These are phyloP conservation scores for Pomatostomus ruficeps DNA, from an alignment of 2,113 vertebrate genomes.

Conservation along the genomic window DNA sequence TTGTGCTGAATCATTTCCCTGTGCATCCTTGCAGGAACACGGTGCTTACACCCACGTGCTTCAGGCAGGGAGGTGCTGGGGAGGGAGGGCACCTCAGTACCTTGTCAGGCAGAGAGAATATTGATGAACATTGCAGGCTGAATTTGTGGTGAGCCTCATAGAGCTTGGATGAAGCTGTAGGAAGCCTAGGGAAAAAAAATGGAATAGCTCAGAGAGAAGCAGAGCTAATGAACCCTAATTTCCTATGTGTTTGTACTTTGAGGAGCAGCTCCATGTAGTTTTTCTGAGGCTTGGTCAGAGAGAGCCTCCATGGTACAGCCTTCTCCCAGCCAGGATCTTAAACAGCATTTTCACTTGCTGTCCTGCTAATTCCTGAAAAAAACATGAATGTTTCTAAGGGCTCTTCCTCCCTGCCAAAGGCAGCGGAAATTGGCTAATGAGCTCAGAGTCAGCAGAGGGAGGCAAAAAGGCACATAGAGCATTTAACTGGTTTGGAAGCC, in stretches of 20 bases:
- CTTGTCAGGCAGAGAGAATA: neutral
- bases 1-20: neutral
- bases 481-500: neutral
- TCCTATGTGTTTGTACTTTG: neutral
- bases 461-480: neutral
- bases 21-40: neutral
- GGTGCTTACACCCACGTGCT: rapidly evolving
- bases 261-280: rapidly evolving
- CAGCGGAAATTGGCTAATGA: neutral
- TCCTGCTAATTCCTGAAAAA: neutral
- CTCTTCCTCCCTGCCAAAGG: neutral
- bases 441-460: neutral
- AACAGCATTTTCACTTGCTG: neutral
- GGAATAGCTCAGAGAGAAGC: neutral
- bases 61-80: neutral
- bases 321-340: neutral
- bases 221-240: neutral
- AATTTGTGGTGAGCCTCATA: neutral
- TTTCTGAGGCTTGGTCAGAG: neutral
- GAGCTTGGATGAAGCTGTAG: neutral
- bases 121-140: neutral
- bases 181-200: neutral
- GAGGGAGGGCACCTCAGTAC: neutral
- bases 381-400: neutral
- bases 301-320: neutral